Conservation (phyloP, 2,113 vertebrate genomes). For the Myrmecophaga tridactyla region DNA sequence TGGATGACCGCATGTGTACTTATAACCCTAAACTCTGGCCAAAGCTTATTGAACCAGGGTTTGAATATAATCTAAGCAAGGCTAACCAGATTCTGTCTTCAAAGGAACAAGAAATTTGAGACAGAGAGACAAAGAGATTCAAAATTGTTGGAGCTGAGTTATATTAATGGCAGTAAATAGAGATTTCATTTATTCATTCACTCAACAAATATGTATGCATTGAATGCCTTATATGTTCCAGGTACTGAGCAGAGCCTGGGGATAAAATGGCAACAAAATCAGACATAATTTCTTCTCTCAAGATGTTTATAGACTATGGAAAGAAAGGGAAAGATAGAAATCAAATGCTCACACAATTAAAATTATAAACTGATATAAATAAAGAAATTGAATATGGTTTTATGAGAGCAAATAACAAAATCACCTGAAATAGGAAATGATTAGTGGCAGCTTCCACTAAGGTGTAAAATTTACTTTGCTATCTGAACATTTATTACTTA, state of each 20-base stretch:
- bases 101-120: background rate
- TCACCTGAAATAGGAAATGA: background rate
- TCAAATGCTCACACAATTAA: background rate
- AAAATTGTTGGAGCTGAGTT: background rate
- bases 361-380: background rate
- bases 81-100: background rate
- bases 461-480: too few species aligned
- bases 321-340: background rate
- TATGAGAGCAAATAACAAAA: background rate
- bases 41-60: background rate
- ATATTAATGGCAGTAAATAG: background rate
- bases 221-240: background rate
- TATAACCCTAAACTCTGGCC: background rate
- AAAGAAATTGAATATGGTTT: background rate
- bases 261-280: background rate
- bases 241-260: background rate
- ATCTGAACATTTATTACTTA: background rate
- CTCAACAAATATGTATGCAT: background rate
- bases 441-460: background rate
- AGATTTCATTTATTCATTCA: background rate
- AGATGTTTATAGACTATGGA: background rate
- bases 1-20: background rate
- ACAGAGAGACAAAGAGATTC: background rate
- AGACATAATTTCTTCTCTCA: background rate
- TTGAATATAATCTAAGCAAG: background rate